These are phyloP conservation scores for Coelopa frigida DNA, from an alignment of 1,140 invertebrate genomes.

Conservation along the genomic window DNA sequence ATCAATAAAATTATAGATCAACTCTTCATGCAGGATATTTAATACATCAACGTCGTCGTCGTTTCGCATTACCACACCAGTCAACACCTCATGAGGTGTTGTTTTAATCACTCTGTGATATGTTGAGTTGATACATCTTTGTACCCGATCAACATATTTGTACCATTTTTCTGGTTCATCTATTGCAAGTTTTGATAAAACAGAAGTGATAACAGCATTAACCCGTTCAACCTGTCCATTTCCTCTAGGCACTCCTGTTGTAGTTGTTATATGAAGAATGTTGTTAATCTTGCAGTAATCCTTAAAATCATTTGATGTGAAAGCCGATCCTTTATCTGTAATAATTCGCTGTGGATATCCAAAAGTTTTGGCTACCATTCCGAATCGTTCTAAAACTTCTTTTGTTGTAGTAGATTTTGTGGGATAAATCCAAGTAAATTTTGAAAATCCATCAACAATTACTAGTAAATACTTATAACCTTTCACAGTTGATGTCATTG, in stretches of 20 bases:
- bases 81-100: neutral
- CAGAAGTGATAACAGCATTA: too few relatives aligned
- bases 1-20: neutral
- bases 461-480: conserved; percentile 29
- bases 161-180: neutral
- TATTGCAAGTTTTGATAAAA: neutral
- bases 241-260: too few relatives aligned
- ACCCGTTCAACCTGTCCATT: too few relatives aligned
- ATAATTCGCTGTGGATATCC: too few relatives aligned
- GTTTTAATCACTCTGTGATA: neutral
- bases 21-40: too few relatives aligned
- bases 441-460: conserved; percentile 27
- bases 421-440: conserved; percentile 33
- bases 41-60: too few relatives aligned
- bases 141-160: neutral
- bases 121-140: neutral
- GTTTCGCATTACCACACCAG: neutral
- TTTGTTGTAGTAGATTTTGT: conserved; percentile 28
- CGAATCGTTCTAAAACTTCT: too few relatives aligned
- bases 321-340: too few relatives aligned
- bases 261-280: too few relatives aligned
- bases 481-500: conserved; percentile 25
- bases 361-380: too few relatives aligned
- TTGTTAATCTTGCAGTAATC: too few relatives aligned
- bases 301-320: too few relatives aligned